A percentile compares a stretch with the other conserved stretches of the same genome.
phyloP scores from a whole-genome alignment of 2,888 invertebrate species.

The Criorhina ranunculi region DNA sequence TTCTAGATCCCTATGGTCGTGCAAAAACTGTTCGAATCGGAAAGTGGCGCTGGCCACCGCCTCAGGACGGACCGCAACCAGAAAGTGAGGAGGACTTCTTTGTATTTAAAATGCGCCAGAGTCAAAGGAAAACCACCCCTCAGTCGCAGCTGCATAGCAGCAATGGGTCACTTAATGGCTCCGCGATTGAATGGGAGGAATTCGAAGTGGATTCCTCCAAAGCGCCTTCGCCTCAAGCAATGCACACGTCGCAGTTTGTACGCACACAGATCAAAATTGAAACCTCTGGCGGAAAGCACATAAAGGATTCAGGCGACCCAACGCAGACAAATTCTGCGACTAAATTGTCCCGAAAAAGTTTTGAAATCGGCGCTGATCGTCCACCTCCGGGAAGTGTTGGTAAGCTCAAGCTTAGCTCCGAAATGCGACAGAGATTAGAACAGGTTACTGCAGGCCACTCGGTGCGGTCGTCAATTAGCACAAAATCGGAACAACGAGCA shows the following conservation, averaged over 20 bases:
- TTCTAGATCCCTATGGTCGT: constrained; percentile 95
- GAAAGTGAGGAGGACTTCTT: constrained; percentile 93
- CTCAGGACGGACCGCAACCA: constrained; percentile 89
- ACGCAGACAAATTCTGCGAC: constrained; percentile 37
- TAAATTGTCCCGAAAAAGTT: constrained; percentile 86
- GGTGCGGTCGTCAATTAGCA: constrained; percentile 91
- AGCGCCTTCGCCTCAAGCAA: constrained; percentile 80
- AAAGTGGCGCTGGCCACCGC: constrained; percentile 98
- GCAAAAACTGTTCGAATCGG: constrained; percentile 98
- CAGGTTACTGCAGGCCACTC: constrained; percentile 95
- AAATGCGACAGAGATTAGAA: constrained; percentile 95
- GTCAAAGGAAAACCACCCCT: constrained; percentile 92
- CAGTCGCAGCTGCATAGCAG: constrained; percentile 85
- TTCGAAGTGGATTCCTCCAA: constrained; percentile 89
- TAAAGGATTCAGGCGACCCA: constrained; percentile 40
- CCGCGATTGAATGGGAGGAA: constrained; percentile 93
- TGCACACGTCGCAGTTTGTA: constrained; percentile 79
- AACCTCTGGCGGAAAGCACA: constrained; percentile 76
- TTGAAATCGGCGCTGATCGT: constrained; percentile 92
- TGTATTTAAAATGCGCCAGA: constrained; percentile 94
- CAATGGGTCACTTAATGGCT: constrained; percentile 82
- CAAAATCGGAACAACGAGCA: constrained; percentile 89
- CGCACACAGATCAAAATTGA: constrained; percentile 81
- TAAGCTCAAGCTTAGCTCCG: constrained; percentile 94
- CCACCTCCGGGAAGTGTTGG: constrained; percentile 95